phyloP scores from a whole-genome alignment of 2,888 invertebrate genomes.

The Pristionchus exspectatus region DNA sequence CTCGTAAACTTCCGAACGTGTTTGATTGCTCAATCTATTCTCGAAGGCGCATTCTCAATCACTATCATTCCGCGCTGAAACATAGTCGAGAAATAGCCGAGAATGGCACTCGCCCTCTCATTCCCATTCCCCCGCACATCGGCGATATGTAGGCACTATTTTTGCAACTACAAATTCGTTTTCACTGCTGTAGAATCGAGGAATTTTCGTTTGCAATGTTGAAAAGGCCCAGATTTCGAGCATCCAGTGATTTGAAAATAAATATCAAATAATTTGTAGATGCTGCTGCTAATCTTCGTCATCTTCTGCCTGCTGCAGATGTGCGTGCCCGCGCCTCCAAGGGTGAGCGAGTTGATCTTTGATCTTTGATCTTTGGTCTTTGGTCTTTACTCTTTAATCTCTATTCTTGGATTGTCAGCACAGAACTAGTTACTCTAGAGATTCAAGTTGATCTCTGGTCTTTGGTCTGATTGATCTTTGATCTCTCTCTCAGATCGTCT shows the following conservation, averaged over 20 bases:
- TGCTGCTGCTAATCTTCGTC: constrained; percentile 50
- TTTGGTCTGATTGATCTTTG: constrained; percentile 20
- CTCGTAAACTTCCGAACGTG: not conserved
- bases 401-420: too few relatives aligned
- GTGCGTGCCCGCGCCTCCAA: constrained; percentile 42
- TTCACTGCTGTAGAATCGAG: too few relatives aligned
- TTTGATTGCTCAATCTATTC: not conserved
- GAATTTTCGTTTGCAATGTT: not conserved
- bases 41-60: not conserved
- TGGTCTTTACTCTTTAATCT: not conserved
- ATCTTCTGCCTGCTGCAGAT: constrained; percentile 45
- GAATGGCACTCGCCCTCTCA: too few relatives aligned
- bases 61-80: not conserved
- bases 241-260: not conserved
- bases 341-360: constrained; percentile 35
- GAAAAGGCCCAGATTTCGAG: not conserved
- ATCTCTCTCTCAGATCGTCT: constrained; percentile 40
- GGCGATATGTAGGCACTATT: too few relatives aligned
- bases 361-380: not conserved
- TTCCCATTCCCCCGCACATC: too few relatives aligned
- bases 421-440: too few relatives aligned
- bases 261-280: not conserved
- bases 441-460: not conserved
- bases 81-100: too few relatives aligned
- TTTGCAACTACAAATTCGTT: too few relatives aligned